Evolutionary conservation across 2,113 vertebrate species (phyloP).

Genomic region (Podarcis cretensis): DNA sequence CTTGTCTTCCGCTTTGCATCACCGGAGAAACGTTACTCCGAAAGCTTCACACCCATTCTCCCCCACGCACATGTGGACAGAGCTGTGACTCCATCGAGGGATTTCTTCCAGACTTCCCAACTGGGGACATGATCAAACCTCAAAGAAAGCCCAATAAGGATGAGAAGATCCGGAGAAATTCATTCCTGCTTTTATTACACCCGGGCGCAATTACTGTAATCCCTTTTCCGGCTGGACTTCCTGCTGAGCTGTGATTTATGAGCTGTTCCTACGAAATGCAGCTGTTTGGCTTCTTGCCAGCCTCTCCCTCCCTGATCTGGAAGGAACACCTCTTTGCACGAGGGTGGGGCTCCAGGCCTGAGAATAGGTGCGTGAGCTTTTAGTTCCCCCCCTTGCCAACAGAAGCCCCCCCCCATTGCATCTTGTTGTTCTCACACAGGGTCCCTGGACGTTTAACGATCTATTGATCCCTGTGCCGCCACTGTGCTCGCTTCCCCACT

Average conservation of each 20-base stretch:
- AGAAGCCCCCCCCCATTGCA: not conserved
- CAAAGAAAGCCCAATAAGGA: not conserved
- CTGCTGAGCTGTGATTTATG: constrained; percentile 25
- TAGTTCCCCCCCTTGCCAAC: not conserved
- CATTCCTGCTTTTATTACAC: constrained; percentile 17
- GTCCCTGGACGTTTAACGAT: too few species aligned
- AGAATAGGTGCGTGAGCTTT: not conserved
- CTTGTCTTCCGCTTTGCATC: too few species aligned
- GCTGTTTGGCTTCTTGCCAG: constrained; percentile 29
- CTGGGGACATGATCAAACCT: not conserved
- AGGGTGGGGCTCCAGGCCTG: not conserved
- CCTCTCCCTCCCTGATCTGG: constrained; percentile 9
- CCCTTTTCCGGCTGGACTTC: constrained; percentile 18
- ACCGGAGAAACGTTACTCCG: not conserved
- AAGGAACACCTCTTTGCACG: not conserved
- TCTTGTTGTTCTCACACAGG: not conserved
- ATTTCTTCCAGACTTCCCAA: not conserved
- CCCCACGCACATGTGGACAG: not conserved
- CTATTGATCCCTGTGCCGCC: too few species aligned
- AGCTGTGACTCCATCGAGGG: not conserved
- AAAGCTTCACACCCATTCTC: not conserved
- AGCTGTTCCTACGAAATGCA: constrained; percentile 32
- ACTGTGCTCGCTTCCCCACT: too few species aligned
- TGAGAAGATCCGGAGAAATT: not conserved
- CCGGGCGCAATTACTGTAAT: constrained; percentile 28